Evolutionary conservation across 2,113 vertebrate genomes (phyloP).

Genomic region (Scolopax mira): DNA sequence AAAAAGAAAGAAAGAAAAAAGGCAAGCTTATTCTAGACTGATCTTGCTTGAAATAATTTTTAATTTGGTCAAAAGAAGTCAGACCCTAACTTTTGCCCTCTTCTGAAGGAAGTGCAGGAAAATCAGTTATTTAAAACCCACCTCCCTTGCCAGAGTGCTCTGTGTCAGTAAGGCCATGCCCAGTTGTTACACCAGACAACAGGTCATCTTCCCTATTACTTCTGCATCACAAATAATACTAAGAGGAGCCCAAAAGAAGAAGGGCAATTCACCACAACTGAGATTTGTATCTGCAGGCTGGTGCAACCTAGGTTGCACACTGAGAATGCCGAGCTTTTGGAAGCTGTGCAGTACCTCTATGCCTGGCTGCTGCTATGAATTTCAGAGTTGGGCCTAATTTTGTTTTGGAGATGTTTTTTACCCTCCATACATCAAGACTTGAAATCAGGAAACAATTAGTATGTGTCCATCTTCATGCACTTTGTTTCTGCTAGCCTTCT

Average conservation of each 20-base stretch:
- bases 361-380: not conserved
- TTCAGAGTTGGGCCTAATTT: not conserved
- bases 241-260: not conserved
- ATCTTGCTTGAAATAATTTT: not conserved
- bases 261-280: not conserved
- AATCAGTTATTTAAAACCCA: not conserved
- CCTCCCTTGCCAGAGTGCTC: not conserved
- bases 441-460: not conserved
- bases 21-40: not conserved
- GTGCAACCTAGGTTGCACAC: not conserved
- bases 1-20: no score
- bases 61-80: not conserved
- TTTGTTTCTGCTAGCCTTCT: not conserved
- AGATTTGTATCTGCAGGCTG: not conserved
- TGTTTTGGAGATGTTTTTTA: not conserved
- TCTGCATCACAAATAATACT: not conserved
- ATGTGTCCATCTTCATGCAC: not conserved
- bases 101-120: not conserved
- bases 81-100: not conserved
- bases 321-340: not conserved
- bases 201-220: not conserved
- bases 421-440: not conserved
- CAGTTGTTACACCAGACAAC: not conserved
- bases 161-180: accelerated
- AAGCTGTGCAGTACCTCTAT: not conserved